These are phyloP conservation scores for Cephalotes varians DNA, from an alignment of 2,888 invertebrate species.

Conservation along the genomic window DNA sequence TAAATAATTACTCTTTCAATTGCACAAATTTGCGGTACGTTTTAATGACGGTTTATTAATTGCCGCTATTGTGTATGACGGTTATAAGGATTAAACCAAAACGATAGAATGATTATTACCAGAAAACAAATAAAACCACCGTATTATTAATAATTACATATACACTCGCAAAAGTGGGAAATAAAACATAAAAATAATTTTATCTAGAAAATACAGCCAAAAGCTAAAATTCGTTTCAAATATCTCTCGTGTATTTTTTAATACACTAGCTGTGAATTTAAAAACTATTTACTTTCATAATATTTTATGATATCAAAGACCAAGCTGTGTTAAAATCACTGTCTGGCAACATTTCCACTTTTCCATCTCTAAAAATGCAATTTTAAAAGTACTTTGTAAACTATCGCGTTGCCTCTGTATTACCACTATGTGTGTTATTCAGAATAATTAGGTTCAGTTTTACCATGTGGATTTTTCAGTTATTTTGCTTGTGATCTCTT, in stretches of 20 bases:
- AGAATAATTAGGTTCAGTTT: background rate
- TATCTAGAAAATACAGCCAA: background rate
- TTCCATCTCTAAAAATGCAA: slow-evolving; percentile 5
- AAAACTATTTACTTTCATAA: slow-evolving; percentile 6
- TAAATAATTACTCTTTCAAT: slow-evolving; percentile 48
- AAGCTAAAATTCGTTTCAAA: background rate
- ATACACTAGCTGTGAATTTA: background rate
- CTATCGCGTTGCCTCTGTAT: background rate
- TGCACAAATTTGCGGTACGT: slow-evolving; percentile 27
- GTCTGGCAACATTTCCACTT: background rate
- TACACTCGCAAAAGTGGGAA: background rate
- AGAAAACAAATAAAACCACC: slow-evolving; percentile 4
- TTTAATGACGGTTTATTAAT: slow-evolving; percentile 50
- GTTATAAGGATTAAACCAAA: slow-evolving; percentile 31
- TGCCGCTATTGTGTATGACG: slow-evolving; percentile 18
- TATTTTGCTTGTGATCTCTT: background rate
- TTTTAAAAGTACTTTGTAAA: slow-evolving; percentile 9
- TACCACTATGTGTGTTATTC: slow-evolving; percentile 5
- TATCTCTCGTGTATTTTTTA: background rate
- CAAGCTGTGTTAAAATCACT: slow-evolving; percentile 7
- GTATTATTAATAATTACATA: slow-evolving; percentile 3
- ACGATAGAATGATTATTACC: background rate
- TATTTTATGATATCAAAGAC: slow-evolving; percentile 3
- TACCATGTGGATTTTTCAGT: background rate
- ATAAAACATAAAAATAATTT: background rate